Conservation (phyloP, 1,140 invertebrate genomes). For the Tachypleus tridentatus region DNA sequence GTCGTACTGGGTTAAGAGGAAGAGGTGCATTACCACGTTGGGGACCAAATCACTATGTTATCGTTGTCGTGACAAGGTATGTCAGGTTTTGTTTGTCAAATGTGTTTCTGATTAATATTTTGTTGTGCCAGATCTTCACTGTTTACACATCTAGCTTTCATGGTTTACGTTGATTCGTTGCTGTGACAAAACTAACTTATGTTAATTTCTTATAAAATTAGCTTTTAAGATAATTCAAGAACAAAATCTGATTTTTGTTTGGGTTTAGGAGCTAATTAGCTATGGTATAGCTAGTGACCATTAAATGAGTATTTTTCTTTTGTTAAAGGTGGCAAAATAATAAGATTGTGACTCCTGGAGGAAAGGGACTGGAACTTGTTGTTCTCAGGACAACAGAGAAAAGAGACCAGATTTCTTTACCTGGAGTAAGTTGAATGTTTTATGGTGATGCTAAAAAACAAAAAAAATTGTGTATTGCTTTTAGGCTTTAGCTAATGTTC, state of each 20-base stretch:
- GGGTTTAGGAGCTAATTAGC: too few relatives aligned
- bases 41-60: constrained; percentile 40
- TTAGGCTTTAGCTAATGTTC: too few relatives aligned
- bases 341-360: neutral
- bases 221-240: too few relatives aligned
- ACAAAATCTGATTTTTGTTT: too few relatives aligned
- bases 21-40: constrained; percentile 35
- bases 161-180: too few relatives aligned
- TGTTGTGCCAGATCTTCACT: too few relatives aligned
- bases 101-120: constrained; percentile 6
- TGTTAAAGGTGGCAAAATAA: constrained; percentile 25
- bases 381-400: constrained; percentile 15
- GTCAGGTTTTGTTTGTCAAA: constrained; percentile 18
- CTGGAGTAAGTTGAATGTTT: constrained; percentile 15
- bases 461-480: too few relatives aligned
- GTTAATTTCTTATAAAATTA: too few relatives aligned
- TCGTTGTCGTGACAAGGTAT: constrained; percentile 35
- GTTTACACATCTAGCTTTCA: too few relatives aligned
- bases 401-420: constrained; percentile 18
- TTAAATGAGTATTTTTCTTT: neutral
- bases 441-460: too few relatives aligned
- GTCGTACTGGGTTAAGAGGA: constrained; percentile 37
- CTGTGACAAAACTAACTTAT: too few relatives aligned
- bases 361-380: constrained; percentile 22
- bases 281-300: too few relatives aligned